Conservation (phyloP, 2,113 vertebrate species). For the Isurus oxyrinchus region DNA sequence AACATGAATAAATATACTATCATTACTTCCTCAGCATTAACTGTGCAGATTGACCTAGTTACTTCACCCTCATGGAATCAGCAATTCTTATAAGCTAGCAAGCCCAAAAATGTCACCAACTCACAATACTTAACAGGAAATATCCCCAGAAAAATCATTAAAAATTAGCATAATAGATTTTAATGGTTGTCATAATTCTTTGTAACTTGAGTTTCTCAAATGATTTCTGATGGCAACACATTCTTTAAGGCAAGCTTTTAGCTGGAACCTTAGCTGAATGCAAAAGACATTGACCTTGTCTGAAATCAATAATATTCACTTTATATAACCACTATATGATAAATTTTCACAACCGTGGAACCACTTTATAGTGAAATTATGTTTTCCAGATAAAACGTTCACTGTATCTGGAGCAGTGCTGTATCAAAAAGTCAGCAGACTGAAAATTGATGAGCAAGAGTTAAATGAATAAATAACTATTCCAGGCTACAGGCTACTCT, state of each 20-base stretch:
- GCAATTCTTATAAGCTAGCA: neutral
- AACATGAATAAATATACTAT: neutral
- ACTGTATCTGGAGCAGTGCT: neutral
- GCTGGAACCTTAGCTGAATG: neutral
- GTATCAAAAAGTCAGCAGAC: neutral
- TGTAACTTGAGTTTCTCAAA: neutral
- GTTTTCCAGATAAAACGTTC: constrained; percentile 4
- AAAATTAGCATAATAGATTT: neutral
- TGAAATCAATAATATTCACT: constrained; percentile 30
- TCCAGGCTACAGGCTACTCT: neutral
- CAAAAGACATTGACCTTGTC: constrained; percentile 18
- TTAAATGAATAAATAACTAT: constrained; percentile 21
- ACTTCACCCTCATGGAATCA: neutral
- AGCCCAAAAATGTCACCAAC: neutral
- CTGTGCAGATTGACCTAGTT: neutral
- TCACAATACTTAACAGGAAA: neutral
- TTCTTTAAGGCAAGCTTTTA: neutral
- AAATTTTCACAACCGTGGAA: constrained; percentile 6
- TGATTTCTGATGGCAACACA: neutral
- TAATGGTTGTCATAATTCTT: neutral
- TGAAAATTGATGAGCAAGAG: neutral
- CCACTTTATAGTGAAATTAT: constrained; percentile 3
- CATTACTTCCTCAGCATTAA: neutral
- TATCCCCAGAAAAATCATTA: neutral
- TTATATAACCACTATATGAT: constrained; percentile 30